phyloP scores from a whole-genome alignment of 2,888 invertebrate species.

The Hemicrepidius hirtus region DNA sequence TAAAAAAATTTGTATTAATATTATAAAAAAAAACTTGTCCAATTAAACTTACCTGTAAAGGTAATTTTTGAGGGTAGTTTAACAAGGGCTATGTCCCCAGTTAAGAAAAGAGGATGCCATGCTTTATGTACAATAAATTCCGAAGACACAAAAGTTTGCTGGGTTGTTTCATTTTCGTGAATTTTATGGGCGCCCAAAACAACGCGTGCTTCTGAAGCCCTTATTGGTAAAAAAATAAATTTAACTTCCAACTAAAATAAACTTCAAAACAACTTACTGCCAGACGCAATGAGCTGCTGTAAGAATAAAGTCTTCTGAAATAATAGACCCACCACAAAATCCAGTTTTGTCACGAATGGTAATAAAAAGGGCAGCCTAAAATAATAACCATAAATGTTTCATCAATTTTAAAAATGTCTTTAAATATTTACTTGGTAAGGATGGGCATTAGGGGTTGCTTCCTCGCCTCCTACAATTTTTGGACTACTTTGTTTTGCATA shows the following conservation, averaged over 20 bases:
- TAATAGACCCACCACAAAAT: slow-evolving; percentile 74
- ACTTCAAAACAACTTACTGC: too few species aligned
- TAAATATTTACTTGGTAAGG: slow-evolving; percentile 42
- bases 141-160: slow-evolving; percentile 61
- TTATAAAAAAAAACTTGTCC: too few species aligned
- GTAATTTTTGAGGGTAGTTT: slow-evolving; percentile 66
- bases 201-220: slow-evolving; percentile 57
- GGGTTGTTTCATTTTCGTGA: slow-evolving; percentile 62
- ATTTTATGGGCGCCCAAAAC: slow-evolving; percentile 63
- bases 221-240: too few species aligned
- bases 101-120: slow-evolving; percentile 62
- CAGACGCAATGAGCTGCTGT: slow-evolving; percentile 75
- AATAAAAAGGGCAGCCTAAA: background rate
- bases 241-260: too few species aligned
- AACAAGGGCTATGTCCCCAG: slow-evolving; percentile 72
- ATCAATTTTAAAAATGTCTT: background rate
- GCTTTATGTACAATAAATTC: slow-evolving; percentile 64
- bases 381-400: background rate
- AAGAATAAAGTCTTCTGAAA: slow-evolving; percentile 72
- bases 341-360: slow-evolving; percentile 64
- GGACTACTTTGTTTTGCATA: background rate
- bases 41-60: slow-evolving; percentile 65
- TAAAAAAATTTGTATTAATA: background rate
- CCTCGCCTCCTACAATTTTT: slow-evolving; percentile 48
- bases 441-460: slow-evolving; percentile 30